A percentile compares a stretch with the other conserved stretches of the same genome.
phyloP scores from a whole-genome alignment of 2,113 vertebrate species.

The Cheirogaleus medius region DNA sequence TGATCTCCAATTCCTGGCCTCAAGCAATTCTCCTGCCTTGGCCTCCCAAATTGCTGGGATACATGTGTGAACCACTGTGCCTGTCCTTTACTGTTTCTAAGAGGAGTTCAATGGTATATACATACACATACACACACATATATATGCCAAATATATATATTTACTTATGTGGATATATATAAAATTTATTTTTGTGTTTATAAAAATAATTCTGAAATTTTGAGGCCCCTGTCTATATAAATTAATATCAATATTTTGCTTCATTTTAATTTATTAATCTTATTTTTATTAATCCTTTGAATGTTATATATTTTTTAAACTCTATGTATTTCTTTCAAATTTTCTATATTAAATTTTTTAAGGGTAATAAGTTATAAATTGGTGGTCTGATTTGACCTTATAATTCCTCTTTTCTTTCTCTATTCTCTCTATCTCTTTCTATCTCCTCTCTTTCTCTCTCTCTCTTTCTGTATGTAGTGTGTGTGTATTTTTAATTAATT shows the following conservation, averaged over 20 bases:
- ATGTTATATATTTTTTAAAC: neutral
- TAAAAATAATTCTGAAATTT: neutral
- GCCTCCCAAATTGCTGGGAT: too few species aligned
- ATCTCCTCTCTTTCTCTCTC: neutral
- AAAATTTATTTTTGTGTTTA: neutral
- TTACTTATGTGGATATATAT: too few species aligned
- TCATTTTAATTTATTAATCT: neutral
- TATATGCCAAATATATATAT: too few species aligned
- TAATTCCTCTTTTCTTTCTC: neutral
- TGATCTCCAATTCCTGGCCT: too few species aligned
- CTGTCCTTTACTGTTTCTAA: neutral
- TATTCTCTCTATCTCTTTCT: neutral
- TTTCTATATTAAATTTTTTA: neutral
- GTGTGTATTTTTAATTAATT: neutral
- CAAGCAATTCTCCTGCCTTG: too few species aligned
- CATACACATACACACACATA: neutral
- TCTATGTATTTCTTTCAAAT: neutral
- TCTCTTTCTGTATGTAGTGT: neutral
- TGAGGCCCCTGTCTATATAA: neutral
- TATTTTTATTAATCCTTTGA: neutral
- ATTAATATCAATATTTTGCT: neutral
- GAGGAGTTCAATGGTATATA: neutral
- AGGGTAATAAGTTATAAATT: neutral
- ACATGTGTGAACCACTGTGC: too few species aligned
- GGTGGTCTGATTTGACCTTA: neutral